Conservation (phyloP, 2,888 invertebrate genomes). For the Thymelicus lineola region DNA sequence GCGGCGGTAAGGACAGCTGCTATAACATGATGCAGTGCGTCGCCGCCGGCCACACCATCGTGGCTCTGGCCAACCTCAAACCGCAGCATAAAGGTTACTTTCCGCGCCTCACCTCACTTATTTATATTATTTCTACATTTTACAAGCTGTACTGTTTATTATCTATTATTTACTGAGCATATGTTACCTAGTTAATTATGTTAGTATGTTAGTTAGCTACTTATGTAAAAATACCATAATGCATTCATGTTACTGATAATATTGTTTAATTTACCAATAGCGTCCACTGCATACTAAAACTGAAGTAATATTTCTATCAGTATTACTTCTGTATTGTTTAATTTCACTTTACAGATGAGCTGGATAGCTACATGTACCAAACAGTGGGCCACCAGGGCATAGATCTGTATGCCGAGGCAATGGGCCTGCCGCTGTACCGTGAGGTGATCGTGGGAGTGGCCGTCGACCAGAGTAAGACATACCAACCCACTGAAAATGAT, state of each 20-base stretch:
- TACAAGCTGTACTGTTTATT: background rate
- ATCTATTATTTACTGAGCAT: background rate
- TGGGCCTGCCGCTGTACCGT: constrained; percentile 96
- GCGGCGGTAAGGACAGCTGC: constrained; percentile 99
- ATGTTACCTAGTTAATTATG: too few relatives aligned
- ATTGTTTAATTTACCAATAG: too few relatives aligned
- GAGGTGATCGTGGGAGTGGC: constrained; percentile 93
- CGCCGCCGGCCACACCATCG: constrained; percentile 97
- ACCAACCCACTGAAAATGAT: constrained; percentile 92
- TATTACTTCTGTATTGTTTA: background rate
- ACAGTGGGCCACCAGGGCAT: constrained; percentile 99
- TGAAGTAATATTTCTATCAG: too few relatives aligned
- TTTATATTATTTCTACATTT: background rate
- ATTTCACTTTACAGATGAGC: constrained; percentile 87
- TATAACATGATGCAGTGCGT: constrained; percentile 99
- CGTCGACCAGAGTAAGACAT: constrained; percentile 91
- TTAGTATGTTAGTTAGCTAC: background rate
- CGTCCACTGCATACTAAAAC: too few relatives aligned
- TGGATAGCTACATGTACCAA: constrained; percentile 99
- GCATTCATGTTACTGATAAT: background rate
- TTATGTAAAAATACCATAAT: constrained; percentile 3
- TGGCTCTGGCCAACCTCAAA: constrained; percentile 97
- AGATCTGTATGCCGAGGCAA: constrained; percentile 95
- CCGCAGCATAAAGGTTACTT: constrained; percentile 91
- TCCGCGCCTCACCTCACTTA: constrained; percentile 36